A percentile compares a stretch with the other conserved stretches of the same genome.
These are phyloP conservation scores for Athalia circularis DNA, from an alignment of 2,888 invertebrate genomes.

Conservation along the genomic window DNA sequence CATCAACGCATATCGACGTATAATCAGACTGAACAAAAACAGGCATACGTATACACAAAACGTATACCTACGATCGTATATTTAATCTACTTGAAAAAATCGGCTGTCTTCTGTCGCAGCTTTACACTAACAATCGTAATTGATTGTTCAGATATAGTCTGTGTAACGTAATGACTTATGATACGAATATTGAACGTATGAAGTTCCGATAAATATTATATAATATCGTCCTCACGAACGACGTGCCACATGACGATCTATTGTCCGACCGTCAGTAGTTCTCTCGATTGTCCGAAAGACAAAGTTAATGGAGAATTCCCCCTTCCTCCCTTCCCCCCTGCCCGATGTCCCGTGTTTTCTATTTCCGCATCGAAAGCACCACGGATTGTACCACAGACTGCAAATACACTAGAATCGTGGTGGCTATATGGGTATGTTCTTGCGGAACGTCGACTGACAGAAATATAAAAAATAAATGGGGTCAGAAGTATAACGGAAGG, in stretches of 20 bases:
- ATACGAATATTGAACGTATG: constrained; percentile 8
- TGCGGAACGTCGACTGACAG: no score
- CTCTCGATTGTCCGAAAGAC: constrained; percentile 16
- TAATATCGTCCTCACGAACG: constrained; percentile 12
- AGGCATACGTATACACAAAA: neutral
- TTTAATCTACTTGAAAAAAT: no score
- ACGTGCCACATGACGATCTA: neutral
- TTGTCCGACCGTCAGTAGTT: neutral
- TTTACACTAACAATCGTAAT: constrained; percentile 4
- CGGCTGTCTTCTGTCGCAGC: neutral
- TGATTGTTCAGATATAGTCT: constrained; percentile 13
- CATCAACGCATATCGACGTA: neutral
- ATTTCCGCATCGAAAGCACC: neutral
- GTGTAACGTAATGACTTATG: constrained; percentile 10
- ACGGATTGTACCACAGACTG: neutral
- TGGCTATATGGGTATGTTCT: no score
- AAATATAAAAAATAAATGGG: neutral
- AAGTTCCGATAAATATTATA: constrained; percentile 27
- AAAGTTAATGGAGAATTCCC: neutral
- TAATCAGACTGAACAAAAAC: constrained; percentile 11
- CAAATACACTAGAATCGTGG: no score
- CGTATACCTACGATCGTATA: no score
- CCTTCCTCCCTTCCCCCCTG: neutral
- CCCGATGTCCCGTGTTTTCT: neutral
- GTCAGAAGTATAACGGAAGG: neutral